phyloP scores from a whole-genome alignment of 2,888 invertebrate genomes.

The Gandaritis pyraliata region DNA sequence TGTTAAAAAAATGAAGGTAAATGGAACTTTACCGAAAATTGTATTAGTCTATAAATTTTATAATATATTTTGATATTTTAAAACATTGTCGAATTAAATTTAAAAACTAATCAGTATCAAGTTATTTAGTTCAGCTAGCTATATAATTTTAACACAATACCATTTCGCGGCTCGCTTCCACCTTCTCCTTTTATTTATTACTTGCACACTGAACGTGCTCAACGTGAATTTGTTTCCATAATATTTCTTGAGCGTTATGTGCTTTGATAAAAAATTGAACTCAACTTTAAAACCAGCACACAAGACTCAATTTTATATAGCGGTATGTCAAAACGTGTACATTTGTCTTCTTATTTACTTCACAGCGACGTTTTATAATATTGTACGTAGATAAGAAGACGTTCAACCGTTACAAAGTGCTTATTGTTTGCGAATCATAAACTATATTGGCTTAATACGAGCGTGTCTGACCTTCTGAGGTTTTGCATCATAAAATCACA shows the following conservation, averaged over 20 bases:
- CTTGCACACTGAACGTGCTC: conserved; percentile 80
- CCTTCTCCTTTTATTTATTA: conserved; percentile 79
- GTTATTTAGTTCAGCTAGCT: conserved; percentile 13
- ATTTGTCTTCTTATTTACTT: conserved; percentile 80
- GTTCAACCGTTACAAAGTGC: conserved; percentile 71
- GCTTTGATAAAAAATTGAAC: conserved; percentile 47
- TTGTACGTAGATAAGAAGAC: conserved; percentile 78
- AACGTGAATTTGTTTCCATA: conserved; percentile 83
- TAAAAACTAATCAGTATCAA: conserved; percentile 11
- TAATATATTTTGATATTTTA: no score
- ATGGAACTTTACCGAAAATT: no score
- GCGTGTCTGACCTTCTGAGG: conserved; percentile 37
- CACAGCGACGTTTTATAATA: conserved; percentile 83
- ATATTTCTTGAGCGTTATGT: conserved; percentile 77
- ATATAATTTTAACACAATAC: conserved; percentile 73
- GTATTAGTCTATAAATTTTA: no score
- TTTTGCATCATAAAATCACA: conserved; percentile 31
- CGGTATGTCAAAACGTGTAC: conserved; percentile 54
- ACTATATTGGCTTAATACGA: conserved; percentile 47
- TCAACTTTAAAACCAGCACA: conserved; percentile 46
- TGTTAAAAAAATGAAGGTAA: not conserved
- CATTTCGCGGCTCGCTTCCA: conserved; percentile 68
- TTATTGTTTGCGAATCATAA: conserved; percentile 64
- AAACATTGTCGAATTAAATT: no score
- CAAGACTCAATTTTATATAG: conserved; percentile 53